A percentile compares a stretch with the other conserved stretches of the same genome.
Conservation (phyloP, 92 coral and sea anemone genomes). For the Scolanthus callimorphus region DNA sequence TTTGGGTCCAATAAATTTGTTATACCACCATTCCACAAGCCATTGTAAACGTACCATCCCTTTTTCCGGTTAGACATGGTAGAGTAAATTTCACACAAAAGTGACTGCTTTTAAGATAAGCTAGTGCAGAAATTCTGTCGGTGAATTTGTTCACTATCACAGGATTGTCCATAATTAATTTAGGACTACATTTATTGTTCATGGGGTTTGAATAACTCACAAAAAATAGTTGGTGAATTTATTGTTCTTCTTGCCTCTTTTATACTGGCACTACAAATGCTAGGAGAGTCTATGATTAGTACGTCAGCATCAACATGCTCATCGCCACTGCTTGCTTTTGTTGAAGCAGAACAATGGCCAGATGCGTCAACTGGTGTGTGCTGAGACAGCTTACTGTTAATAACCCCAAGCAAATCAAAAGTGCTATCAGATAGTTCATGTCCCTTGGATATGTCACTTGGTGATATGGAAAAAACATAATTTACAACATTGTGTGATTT, state of each 20-base stretch:
- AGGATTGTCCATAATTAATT: too few species aligned
- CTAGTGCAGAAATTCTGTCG: slow-evolving; percentile 30
- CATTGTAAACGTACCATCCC: slow-evolving; percentile 31
- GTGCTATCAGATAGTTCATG: too few species aligned
- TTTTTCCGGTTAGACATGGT: slow-evolving; percentile 3
- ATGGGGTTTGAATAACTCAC: neutral
- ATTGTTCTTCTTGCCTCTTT: neutral
- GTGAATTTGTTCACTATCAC: slow-evolving; percentile 5
- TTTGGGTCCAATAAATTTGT: slow-evolving; percentile 12
- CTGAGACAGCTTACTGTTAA: too few species aligned
- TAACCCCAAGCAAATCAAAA: neutral
- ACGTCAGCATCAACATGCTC: too few species aligned
- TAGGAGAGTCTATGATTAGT: neutral
- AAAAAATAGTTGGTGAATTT: slow-evolving; percentile 11
- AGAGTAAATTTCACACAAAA: slow-evolving; percentile 30
- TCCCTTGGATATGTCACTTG: too few species aligned
- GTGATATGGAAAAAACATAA: too few species aligned
- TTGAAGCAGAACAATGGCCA: slow-evolving; percentile 8
- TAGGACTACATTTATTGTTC: neutral
- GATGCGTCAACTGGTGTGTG: too few species aligned
- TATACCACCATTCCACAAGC: slow-evolving; percentile 24
- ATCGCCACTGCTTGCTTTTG: too few species aligned
- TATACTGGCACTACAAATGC: slow-evolving; percentile 6
- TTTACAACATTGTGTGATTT: slow-evolving; percentile 1
- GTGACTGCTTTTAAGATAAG: slow-evolving; percentile 30